Conservation (phyloP, 2,113 vertebrate species). For the Mesocricetus auratus region DNA sequence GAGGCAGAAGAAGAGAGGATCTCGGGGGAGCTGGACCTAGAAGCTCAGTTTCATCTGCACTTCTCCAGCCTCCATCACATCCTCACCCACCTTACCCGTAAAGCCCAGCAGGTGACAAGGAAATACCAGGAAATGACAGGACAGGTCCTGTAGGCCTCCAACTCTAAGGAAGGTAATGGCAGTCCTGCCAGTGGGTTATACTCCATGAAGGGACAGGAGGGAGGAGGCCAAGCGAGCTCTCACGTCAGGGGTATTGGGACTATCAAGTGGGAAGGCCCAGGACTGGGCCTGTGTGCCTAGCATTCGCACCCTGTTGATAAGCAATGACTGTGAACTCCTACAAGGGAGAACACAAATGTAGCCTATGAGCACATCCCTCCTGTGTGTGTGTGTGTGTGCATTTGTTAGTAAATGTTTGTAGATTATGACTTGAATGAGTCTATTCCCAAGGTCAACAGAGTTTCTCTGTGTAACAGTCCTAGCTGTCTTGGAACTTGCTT, state of each 20-base stretch:
- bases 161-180: slow-evolving; percentile 68
- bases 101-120: slow-evolving; percentile 89
- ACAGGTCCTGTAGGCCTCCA: slow-evolving; percentile 72
- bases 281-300: not conserved
- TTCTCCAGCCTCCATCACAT: slow-evolving; percentile 91
- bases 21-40: slow-evolving; percentile 74
- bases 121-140: slow-evolving; percentile 93
- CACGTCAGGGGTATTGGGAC: not conserved
- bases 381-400: not conserved
- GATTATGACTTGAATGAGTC: not conserved
- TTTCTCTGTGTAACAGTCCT: not conserved
- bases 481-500: not conserved
- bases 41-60: slow-evolving; percentile 90
- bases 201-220: not conserved
- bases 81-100: slow-evolving; percentile 89
- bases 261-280: not conserved
- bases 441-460: not conserved
- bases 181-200: not conserved
- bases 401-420: not conserved
- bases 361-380: not conserved
- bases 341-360: not conserved
- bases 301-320: not conserved
- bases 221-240: not conserved
- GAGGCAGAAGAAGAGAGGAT: slow-evolving; percentile 50
- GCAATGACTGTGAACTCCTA: not conserved